phyloP scores from a whole-genome alignment of 2,797 vertebrate genomes.

The Sebastes glaucus region DNA sequence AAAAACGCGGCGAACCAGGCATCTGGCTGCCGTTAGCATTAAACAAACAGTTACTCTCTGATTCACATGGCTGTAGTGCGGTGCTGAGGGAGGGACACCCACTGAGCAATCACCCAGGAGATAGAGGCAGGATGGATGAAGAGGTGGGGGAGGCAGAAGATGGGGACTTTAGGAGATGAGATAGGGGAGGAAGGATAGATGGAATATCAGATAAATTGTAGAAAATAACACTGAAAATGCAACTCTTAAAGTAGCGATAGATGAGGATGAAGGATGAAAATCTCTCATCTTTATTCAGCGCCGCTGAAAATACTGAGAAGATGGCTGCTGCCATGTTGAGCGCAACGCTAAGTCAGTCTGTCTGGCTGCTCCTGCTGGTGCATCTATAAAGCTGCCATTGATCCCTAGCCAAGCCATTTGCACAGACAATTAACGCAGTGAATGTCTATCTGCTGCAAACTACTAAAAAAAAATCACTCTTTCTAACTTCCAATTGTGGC shows the following conservation, averaged over 20 bases:
- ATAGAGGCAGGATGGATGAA: conserved; percentile 17
- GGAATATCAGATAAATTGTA: background rate
- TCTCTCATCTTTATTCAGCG: conserved; percentile 31
- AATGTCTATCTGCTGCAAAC: conserved; percentile 46
- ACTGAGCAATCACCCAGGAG: conserved; percentile 51
- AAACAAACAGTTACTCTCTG: conserved; percentile 62
- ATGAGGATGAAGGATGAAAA: conserved; percentile 13
- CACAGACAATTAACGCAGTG: conserved; percentile 58
- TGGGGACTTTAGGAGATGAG: conserved; percentile 5
- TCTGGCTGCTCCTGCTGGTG: conserved; percentile 48
- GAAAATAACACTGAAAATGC: background rate
- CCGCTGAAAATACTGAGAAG: conserved; percentile 57
- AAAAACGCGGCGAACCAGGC: conserved; percentile 58
- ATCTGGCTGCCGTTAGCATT: conserved; percentile 64
- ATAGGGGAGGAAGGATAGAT: background rate
- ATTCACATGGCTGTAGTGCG: conserved; percentile 44
- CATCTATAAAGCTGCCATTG: conserved; percentile 58
- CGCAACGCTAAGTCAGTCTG: conserved; percentile 32
- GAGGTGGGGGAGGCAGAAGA: conserved; percentile 27
- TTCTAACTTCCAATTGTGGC: background rate
- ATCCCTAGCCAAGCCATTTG: conserved; percentile 61
- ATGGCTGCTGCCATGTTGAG: conserved; percentile 58
- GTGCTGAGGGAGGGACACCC: conserved; percentile 35
- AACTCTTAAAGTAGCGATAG: background rate
- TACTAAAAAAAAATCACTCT: conserved; percentile 8